Conservation (phyloP, 2,888 invertebrate genomes). For the Notodonta dromedarius region DNA sequence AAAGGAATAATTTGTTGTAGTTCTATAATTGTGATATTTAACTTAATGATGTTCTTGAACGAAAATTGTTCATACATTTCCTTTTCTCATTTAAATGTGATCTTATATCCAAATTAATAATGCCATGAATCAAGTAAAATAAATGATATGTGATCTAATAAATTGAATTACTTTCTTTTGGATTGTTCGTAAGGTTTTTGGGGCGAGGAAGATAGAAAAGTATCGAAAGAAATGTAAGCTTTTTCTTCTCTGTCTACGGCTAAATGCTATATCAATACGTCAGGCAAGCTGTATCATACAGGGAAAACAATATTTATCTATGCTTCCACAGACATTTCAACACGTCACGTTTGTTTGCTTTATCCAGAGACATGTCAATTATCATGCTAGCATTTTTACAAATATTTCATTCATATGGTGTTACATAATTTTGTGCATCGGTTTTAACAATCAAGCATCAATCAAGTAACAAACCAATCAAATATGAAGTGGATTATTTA, state of each 20-base stretch:
- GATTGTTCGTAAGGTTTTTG: not conserved
- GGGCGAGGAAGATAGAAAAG: not conserved
- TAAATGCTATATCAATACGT: too few relatives aligned
- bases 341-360: too few relatives aligned
- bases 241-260: too few relatives aligned
- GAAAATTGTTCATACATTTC: constrained; percentile 41
- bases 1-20: constrained; percentile 53
- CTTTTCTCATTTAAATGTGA: constrained; percentile 70
- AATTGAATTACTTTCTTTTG: not conserved
- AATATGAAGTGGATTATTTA: constrained; percentile 1
- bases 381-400: too few relatives aligned
- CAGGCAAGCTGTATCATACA: too few relatives aligned
- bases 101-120: constrained; percentile 50
- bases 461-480: too few relatives aligned
- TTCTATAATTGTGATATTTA: constrained; percentile 42
- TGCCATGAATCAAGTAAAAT: constrained; percentile 57
- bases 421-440: too few relatives aligned
- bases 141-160: constrained; percentile 46
- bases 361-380: too few relatives aligned
- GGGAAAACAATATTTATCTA: too few relatives aligned
- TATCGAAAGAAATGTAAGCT: not conserved
- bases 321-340: too few relatives aligned
- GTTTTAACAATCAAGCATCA: too few relatives aligned
- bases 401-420: too few relatives aligned
- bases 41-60: constrained; percentile 31